A percentile compares a stretch with the other conserved stretches of the same genome.
phyloP scores from a whole-genome alignment of 2,888 invertebrate genomes.

The Cartodere bifasciata region DNA sequence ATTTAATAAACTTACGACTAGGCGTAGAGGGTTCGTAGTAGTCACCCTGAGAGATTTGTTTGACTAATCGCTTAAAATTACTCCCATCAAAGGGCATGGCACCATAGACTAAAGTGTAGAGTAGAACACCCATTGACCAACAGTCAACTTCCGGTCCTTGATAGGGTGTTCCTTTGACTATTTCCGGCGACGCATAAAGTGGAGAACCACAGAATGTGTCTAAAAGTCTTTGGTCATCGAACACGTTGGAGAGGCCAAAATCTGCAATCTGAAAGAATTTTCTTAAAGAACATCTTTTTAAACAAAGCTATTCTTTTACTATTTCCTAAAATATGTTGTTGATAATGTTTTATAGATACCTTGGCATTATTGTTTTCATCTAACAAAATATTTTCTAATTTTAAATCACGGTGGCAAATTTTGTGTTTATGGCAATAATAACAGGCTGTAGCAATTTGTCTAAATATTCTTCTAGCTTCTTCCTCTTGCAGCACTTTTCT shows the following conservation, averaged over 20 bases:
- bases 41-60: conserved; percentile 94
- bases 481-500: conserved; percentile 81
- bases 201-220: conserved; percentile 95
- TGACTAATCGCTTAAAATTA: conserved; percentile 91
- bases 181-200: conserved; percentile 93
- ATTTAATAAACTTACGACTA: conserved; percentile 53
- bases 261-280: conserved; percentile 72
- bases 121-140: conserved; percentile 90
- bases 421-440: conserved; percentile 98
- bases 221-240: conserved; percentile 72
- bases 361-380: conserved; percentile 92
- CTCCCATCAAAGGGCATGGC: conserved; percentile 99
- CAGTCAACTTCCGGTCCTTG: conserved; percentile 93
- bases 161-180: conserved; percentile 92
- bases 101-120: conserved; percentile 97
- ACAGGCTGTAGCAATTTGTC: conserved; percentile 92
- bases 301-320: too few relatives aligned
- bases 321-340: too few relatives aligned
- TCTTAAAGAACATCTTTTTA: background rate
- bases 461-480: conserved; percentile 88
- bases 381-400: conserved; percentile 87
- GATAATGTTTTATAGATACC: conserved; percentile 40
- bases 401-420: conserved; percentile 92
- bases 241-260: conserved; percentile 96
- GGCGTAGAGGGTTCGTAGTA: conserved; percentile 94